Evolutionary conservation across 2,797 vertebrate genomes (phyloP).

Genomic region (Anas acuta): DNA sequence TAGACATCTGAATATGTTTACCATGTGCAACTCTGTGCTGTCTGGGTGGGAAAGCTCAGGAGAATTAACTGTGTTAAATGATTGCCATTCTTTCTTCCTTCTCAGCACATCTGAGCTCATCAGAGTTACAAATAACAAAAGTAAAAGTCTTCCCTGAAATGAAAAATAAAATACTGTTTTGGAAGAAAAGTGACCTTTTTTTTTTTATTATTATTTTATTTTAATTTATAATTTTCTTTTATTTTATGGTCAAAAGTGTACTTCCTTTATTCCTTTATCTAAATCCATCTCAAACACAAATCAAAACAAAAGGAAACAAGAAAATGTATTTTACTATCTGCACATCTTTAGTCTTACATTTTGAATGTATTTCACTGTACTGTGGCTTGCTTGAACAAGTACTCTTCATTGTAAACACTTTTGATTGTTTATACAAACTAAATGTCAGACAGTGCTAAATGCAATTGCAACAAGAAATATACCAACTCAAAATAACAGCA

Average conservation of each 20-base stretch:
- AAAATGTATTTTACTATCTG: constrained; percentile 13
- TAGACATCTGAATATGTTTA: neutral
- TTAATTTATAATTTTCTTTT: neutral
- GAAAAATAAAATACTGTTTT: neutral
- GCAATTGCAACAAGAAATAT: constrained; percentile 52
- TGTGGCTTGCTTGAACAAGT: constrained; percentile 28
- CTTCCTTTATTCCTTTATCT: neutral
- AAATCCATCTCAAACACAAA: neutral
- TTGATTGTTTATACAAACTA: constrained; percentile 62
- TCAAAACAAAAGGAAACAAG: neutral
- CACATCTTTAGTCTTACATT: neutral
- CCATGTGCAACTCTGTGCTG: neutral
- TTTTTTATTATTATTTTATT: neutral
- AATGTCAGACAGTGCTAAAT: constrained; percentile 60
- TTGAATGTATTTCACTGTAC: neutral
- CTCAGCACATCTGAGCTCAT: neutral
- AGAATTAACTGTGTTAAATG: neutral
- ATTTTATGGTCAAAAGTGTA: neutral
- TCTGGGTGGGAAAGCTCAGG: neutral
- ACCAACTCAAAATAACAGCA: constrained; percentile 56
- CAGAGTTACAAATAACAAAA: neutral
- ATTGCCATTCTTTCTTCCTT: neutral
- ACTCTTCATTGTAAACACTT: constrained; percentile 50
- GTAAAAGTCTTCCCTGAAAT: neutral
- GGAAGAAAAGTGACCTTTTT: neutral